Base-by-base conservation (phyloP, 1,140 invertebrate genomes). In the Drosophila pectinifera region DNA sequence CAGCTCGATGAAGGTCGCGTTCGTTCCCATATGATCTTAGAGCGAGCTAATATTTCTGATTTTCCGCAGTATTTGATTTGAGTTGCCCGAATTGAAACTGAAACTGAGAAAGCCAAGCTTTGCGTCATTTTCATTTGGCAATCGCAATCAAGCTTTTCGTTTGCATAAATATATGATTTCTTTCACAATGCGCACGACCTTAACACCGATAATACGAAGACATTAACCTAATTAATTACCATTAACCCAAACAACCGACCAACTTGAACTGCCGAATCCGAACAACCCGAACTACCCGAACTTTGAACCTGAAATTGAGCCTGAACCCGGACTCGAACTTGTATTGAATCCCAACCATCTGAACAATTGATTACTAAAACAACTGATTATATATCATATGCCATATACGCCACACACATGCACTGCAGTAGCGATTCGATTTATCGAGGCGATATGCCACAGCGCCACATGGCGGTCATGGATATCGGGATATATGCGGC, bases 401-500 rank as follows among this genome's bases (percentile, higher is more conserved):
- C 54, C 39, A 76, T 48, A 69, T 55, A 63, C 53, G 42, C 38
- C 48, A 67, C 58, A 59, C 72, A 74, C 72, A 64, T 59, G 73
- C 72, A 74, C 70, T 54, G 76, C 76, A 80, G 77, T 85, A 90
- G 90, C 80, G 88, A 89, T 73, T 64, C 77, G 43, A 86, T 91
- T 95, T 95, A 93, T 94, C 95, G 95, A 93, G 95, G 95, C 91
- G 95, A 95, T 93, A 93, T 94, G 91, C 92, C 83, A 41, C 80
- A 78, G 54, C 81, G 74, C 48, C 82, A 81, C 65, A 78, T 61
- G 73, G 78, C 80, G 80, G 49, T 75, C 76, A 80, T 80, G 53
- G 81, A 85, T 80, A 49, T 70, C 57, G 75, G 80, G 70, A 78
- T 78, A 42, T 74, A 83, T 65, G 80, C 70, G 46, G 70, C 78